These are phyloP conservation scores for Xenopus petersii DNA, from an alignment of 2,797 vertebrate species.

Conservation along the genomic window DNA sequence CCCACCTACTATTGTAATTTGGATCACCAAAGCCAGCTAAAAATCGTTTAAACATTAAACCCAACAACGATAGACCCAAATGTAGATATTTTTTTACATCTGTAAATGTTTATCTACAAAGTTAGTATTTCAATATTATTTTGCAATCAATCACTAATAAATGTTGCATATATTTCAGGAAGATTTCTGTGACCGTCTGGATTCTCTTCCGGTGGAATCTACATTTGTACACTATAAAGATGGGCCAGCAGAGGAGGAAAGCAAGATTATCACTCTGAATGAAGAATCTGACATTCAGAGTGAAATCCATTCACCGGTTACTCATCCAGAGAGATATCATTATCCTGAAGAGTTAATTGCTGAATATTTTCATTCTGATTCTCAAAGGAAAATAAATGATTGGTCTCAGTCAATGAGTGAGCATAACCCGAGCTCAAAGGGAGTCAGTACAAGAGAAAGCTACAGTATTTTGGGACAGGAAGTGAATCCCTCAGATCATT, in stretches of 20 bases:
- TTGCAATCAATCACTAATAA: no score
- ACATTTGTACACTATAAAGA: slow-evolving; percentile 73
- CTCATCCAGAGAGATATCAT: slow-evolving; percentile 76
- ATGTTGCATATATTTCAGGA: slow-evolving; percentile 58
- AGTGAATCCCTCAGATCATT: not conserved
- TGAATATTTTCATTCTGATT: slow-evolving; percentile 32
- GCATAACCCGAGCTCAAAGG: no score
- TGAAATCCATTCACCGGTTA: slow-evolving; percentile 64
- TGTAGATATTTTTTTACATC: no score
- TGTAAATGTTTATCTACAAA: no score
- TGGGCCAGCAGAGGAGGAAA: slow-evolving; percentile 68
- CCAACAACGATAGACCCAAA: no score
- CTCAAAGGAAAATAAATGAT: not conserved
- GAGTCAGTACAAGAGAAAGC: not conserved
- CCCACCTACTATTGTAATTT: no score
- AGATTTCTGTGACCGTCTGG: slow-evolving; percentile 69
- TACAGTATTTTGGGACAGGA: not conserved
- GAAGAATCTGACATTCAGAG: slow-evolving; percentile 59
- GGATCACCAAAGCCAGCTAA: no score
- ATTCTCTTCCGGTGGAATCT: slow-evolving; percentile 70
- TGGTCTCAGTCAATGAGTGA: not conserved
- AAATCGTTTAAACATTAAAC: no score
- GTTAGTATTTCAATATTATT: no score
- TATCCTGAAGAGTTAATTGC: slow-evolving; percentile 64
- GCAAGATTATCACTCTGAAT: slow-evolving; percentile 67